A percentile compares a stretch with the other conserved stretches of the same genome.
Conservation (phyloP, 2,888 invertebrate genomes). For the Xestoiulus laeticollis region DNA sequence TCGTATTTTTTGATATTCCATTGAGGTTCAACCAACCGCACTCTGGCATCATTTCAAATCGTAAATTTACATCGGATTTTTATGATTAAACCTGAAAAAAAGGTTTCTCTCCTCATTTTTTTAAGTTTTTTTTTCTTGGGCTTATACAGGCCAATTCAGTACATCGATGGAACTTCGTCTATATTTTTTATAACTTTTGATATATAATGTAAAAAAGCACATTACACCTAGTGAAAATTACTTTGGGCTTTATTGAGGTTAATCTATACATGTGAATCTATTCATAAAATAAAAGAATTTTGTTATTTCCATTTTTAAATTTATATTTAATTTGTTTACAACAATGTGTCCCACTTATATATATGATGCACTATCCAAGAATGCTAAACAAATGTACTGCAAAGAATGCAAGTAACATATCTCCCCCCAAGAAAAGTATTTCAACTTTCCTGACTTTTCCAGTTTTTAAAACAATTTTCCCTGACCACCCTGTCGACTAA, state of each 20-base stretch:
- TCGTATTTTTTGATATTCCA: constrained; percentile 34
- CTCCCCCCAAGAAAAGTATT: too few species aligned
- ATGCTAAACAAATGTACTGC: too few species aligned
- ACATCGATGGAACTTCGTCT: background rate
- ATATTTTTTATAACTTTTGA: background rate
- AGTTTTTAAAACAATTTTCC: too few species aligned
- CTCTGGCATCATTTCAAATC: constrained; percentile 51
- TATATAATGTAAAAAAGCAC: background rate
- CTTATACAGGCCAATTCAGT: background rate
- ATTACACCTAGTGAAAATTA: background rate
- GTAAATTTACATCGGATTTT: constrained; percentile 50
- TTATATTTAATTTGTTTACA: too few species aligned
- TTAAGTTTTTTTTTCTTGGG: background rate
- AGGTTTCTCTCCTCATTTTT: background rate
- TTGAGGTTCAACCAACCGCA: constrained; percentile 45
- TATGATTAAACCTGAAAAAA: constrained; percentile 42
- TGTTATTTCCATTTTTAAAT: background rate
- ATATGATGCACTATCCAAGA: too few species aligned
- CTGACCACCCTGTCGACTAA: too few species aligned
- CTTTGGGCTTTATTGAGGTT: background rate
- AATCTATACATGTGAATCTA: too few species aligned
- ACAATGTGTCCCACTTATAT: too few species aligned
- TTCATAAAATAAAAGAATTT: background rate
- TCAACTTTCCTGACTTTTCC: too few species aligned
- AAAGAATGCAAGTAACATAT: too few species aligned